Evolutionary conservation across 1,140 invertebrate species (phyloP).

Genomic region (Dermatophagoides farinae): DNA sequence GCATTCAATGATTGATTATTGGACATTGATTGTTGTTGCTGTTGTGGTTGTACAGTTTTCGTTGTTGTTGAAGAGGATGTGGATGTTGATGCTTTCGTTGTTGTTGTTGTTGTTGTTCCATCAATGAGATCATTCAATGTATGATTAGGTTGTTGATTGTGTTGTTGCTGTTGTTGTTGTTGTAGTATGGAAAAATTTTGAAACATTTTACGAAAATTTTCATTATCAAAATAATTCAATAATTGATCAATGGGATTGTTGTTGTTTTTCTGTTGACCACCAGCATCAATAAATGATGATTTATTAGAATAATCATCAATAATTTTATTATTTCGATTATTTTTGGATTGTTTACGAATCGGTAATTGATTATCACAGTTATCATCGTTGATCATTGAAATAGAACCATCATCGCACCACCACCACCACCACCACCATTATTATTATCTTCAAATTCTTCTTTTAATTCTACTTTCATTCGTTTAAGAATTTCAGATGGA

Average conservation of each 20-base stretch:
- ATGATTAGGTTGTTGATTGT: too few relatives aligned
- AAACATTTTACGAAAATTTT: too few relatives aligned
- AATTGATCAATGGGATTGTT: too few relatives aligned
- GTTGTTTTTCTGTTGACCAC: too few relatives aligned
- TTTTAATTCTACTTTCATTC: constrained; percentile 5
- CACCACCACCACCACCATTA: not conserved
- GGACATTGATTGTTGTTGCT: not conserved
- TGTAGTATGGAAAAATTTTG: too few relatives aligned
- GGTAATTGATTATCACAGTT: too few relatives aligned
- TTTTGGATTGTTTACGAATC: too few relatives aligned
- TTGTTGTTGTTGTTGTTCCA: constrained; percentile 1
- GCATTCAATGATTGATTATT: not conserved
- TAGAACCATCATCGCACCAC: not conserved
- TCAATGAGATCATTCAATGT: not conserved
- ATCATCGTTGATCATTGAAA: too few relatives aligned
- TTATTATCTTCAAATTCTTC: constrained; percentile 5
- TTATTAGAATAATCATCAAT: too few relatives aligned
- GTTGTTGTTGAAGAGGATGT: not conserved
- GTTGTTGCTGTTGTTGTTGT: not conserved
- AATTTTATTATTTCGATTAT: too few relatives aligned
- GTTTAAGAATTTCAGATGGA: constrained; percentile 4
- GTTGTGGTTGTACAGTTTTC: not conserved
- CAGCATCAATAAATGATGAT: too few relatives aligned
- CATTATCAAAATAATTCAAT: too few relatives aligned
- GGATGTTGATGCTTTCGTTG: not conserved